These are phyloP conservation scores for Oriolus oriolus DNA, from an alignment of 2,113 vertebrate genomes.

Conservation along the genomic window DNA sequence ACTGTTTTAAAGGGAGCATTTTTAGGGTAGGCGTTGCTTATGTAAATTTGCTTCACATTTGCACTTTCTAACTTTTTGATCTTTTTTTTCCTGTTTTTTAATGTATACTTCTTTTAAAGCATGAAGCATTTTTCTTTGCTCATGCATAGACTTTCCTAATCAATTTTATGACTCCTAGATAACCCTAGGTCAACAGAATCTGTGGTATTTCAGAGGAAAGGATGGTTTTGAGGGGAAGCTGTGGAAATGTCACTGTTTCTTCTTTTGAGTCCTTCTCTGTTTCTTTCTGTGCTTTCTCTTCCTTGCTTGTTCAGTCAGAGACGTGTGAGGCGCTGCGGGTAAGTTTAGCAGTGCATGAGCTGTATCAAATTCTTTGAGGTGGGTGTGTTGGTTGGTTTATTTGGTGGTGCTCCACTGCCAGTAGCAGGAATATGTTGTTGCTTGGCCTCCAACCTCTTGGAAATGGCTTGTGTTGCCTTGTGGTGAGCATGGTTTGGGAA, in stretches of 20 bases:
- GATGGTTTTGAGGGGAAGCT: neutral
- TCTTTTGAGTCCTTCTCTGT: neutral
- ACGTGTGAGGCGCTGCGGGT: rapidly evolving
- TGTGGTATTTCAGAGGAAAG: neutral
- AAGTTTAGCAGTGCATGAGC: neutral
- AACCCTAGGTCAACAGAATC: neutral
- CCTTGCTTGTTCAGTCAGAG: neutral
- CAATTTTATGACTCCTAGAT: neutral
- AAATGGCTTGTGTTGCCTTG: neutral
- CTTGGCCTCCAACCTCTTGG: neutral
- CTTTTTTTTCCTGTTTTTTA: rapidly evolving
- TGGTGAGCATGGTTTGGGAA: neutral
- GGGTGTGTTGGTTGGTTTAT: neutral
- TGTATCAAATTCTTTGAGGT: neutral
- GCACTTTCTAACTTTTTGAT: neutral
- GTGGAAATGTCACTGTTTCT: neutral
- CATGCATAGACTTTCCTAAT: neutral
- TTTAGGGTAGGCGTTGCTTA: neutral
- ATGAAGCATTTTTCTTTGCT: neutral
- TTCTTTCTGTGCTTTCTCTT: neutral
- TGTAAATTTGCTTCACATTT: neutral
- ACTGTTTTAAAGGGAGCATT: neutral
- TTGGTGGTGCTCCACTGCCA: neutral
- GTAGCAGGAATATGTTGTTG: neutral
- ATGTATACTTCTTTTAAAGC: neutral